Conservation (phyloP, 2,888 invertebrate species). For the Pollenia angustigena region DNA sequence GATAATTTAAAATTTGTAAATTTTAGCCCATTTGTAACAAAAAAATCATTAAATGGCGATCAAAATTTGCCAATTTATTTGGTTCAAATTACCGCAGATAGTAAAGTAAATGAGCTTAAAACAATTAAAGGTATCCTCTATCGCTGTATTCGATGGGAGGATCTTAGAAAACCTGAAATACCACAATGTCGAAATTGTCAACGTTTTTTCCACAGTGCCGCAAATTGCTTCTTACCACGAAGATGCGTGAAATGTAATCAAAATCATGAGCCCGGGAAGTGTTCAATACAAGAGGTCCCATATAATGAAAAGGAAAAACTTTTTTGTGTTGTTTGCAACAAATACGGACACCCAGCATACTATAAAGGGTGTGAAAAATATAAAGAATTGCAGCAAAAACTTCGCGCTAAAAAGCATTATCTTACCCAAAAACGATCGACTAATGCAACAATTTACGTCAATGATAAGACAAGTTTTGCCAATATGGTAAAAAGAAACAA, state of each 20-base stretch:
- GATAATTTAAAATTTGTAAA: conserved; percentile 12
- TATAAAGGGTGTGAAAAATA: too few species aligned
- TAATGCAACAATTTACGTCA: not conserved
- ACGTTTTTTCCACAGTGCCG: conserved; percentile 12
- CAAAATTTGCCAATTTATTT: not conserved
- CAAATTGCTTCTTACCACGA: too few species aligned
- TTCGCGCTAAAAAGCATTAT: not conserved
- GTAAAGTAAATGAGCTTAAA: not conserved
- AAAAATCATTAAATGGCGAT: not conserved
- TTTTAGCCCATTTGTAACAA: conserved; percentile 4
- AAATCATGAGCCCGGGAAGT: too few species aligned
- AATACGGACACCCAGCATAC: too few species aligned
- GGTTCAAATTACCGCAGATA: too few species aligned
- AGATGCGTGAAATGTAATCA: too few species aligned
- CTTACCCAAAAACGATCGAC: not conserved
- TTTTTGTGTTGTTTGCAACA: too few species aligned
- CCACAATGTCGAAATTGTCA: conserved; percentile 24
- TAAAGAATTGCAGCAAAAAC: too few species aligned
- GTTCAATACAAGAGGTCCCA: too few species aligned
- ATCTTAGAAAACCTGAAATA: conserved; percentile 10
- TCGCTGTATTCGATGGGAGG: not conserved
- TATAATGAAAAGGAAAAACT: too few species aligned
- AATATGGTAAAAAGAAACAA: not conserved
- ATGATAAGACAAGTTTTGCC: not conserved
- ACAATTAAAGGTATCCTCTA: conserved; percentile 3